Percentiles rank a stretch among this genome's conserved stretches.
Conservation (phyloP, 2,797 vertebrate species). For the Echiichthys vipera region DNA sequence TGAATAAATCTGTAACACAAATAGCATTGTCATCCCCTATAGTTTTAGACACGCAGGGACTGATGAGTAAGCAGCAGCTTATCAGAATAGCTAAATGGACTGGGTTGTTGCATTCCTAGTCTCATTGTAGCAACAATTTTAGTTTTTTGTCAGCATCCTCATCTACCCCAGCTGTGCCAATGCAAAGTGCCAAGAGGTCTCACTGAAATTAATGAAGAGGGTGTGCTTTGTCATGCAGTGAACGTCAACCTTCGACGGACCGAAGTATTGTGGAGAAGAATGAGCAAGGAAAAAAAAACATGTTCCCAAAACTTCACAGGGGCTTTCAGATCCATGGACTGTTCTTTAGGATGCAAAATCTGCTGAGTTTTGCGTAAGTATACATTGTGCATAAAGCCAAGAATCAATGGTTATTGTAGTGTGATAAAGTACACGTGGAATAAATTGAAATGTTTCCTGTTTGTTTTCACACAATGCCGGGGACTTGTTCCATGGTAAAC, state of each 20-base stretch:
- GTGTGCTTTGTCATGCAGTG: neutral
- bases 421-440: slow-evolving; percentile 9
- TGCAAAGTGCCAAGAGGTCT: neutral
- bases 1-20: neutral
- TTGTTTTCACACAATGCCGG: slow-evolving; percentile 1
- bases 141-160: neutral
- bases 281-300: neutral
- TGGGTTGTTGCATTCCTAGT: neutral
- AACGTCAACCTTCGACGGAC: neutral
- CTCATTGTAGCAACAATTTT: neutral
- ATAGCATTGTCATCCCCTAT: neutral
- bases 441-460: slow-evolving; percentile 5
- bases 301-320: neutral
- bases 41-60: neutral
- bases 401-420: slow-evolving; percentile 2
- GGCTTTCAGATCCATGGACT: neutral
- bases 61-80: neutral
- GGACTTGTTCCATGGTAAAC: slow-evolving; percentile 16
- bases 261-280: neutral
- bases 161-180: neutral
- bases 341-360: neutral
- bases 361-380: neutral
- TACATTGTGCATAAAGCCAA: neutral
- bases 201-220: neutral
- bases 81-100: neutral